phyloP scores from a whole-genome alignment of 2,888 invertebrate genomes.

The Beris morrisii region DNA sequence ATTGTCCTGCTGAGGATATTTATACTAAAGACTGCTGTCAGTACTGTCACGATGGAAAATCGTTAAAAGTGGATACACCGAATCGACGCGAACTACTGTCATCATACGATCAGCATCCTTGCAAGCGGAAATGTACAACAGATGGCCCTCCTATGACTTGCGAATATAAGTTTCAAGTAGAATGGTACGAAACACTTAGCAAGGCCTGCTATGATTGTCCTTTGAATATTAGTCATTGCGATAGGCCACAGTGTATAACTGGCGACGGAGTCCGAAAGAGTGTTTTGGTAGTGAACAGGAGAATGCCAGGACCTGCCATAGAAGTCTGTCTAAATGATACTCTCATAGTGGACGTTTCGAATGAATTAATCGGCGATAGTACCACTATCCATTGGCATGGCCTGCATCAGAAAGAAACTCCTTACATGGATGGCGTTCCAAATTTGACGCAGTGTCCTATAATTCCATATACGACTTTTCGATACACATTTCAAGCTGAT shows the following conservation, averaged over 20 bases:
- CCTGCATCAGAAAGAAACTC: constrained; percentile 73
- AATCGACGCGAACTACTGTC: not conserved
- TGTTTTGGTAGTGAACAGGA: constrained; percentile 78
- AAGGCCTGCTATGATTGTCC: constrained; percentile 89
- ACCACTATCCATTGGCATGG: constrained; percentile 94
- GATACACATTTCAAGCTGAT: constrained; percentile 73
- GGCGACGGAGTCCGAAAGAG: constrained; percentile 79
- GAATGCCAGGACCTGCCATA: constrained; percentile 83
- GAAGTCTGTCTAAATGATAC: constrained; percentile 87
- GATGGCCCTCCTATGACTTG: constrained; percentile 63
- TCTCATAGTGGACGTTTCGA: constrained; percentile 80
- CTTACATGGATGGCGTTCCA: constrained; percentile 89
- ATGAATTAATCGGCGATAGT: constrained; percentile 75
- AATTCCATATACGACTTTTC: constrained; percentile 71
- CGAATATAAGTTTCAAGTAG: constrained; percentile 63
- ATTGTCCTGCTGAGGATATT: constrained; percentile 47
- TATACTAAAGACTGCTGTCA: constrained; percentile 50
- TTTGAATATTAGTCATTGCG: constrained; percentile 72
- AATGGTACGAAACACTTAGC: constrained; percentile 83
- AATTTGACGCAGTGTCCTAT: constrained; percentile 85
- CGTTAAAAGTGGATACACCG: not conserved
- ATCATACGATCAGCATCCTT: constrained; percentile 56
- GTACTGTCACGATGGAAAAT: constrained; percentile 43
- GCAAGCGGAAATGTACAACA: constrained; percentile 63
- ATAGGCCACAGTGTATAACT: constrained; percentile 73